Conservation (phyloP, 2,797 vertebrate genomes). For the Enteromius thamalakanensis region DNA sequence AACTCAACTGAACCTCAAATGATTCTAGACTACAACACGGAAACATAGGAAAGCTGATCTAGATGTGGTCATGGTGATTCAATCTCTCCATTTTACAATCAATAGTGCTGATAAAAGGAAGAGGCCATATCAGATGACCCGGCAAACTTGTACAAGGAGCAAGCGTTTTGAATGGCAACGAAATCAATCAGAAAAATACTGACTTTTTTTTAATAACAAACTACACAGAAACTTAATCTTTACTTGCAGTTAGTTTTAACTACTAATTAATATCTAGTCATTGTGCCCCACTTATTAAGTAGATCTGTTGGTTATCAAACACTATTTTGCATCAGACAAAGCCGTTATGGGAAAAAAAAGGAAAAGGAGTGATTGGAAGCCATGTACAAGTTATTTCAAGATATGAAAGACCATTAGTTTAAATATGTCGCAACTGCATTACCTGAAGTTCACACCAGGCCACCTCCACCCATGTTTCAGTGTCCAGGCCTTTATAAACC, state of each 20-base stretch:
- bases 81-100: conserved; percentile 36
- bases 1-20: conserved; percentile 6
- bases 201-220: background rate
- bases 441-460: conserved; percentile 99
- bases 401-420: background rate
- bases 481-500: conserved; percentile 97
- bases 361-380: background rate
- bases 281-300: background rate
- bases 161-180: background rate
- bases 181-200: conserved; percentile 2
- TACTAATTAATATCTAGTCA: background rate
- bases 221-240: background rate
- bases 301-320: background rate
- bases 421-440: conserved; percentile 34
- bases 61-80: conserved; percentile 14
- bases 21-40: background rate
- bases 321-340: background rate
- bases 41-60: conserved; percentile 13
- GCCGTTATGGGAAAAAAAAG: background rate
- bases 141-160: background rate
- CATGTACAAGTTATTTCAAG: background rate
- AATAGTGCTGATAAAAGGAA: conserved; percentile 24
- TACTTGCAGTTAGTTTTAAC: background rate
- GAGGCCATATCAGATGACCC: conserved; percentile 10
- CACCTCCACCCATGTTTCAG: conserved; percentile 97